phyloP scores from a whole-genome alignment of 2,113 vertebrate species.

The Hypomesus transpacificus region DNA sequence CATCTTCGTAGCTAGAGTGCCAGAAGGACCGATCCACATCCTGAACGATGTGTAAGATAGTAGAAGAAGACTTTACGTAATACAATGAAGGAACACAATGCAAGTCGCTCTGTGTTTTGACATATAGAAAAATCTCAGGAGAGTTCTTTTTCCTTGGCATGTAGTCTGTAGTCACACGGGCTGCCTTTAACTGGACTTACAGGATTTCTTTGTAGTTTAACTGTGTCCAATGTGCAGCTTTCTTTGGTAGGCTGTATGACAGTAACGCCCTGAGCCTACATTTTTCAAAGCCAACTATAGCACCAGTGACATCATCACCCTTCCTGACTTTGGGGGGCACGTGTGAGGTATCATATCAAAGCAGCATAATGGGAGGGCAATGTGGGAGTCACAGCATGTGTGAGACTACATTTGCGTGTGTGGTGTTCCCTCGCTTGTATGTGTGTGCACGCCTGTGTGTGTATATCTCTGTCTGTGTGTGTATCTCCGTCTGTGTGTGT shows the following conservation, averaged over 20 bases:
- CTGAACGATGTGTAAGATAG: slow-evolving; percentile 52
- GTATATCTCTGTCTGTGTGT: slow-evolving; percentile 33
- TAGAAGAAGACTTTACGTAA: background rate
- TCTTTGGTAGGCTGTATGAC: no score
- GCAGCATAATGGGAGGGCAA: slow-evolving; percentile 52
- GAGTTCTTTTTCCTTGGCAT: no score
- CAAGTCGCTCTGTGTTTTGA: background rate
- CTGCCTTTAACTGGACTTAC: no score
- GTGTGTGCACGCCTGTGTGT: slow-evolving; percentile 21
- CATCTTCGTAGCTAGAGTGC: slow-evolving; percentile 60
- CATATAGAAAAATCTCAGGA: background rate
- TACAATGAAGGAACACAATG: background rate
- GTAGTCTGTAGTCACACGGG: no score
- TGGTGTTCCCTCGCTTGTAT: background rate
- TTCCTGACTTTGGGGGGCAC: slow-evolving; percentile 50
- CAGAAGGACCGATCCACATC: slow-evolving; percentile 58
- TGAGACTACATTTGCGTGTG: slow-evolving; percentile 24
- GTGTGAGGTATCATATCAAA: slow-evolving; percentile 59
- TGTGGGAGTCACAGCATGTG: slow-evolving; percentile 33
- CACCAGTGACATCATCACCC: slow-evolving; percentile 46
- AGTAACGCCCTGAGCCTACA: background rate
- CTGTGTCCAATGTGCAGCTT: no score
- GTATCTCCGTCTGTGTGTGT: slow-evolving; percentile 26
- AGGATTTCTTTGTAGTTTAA: no score
- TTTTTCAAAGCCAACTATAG: slow-evolving; percentile 36